Base-by-base conservation (phyloP, 37 sponge, comb jelly and placozoan species). In the Beroe ovata region DNA sequence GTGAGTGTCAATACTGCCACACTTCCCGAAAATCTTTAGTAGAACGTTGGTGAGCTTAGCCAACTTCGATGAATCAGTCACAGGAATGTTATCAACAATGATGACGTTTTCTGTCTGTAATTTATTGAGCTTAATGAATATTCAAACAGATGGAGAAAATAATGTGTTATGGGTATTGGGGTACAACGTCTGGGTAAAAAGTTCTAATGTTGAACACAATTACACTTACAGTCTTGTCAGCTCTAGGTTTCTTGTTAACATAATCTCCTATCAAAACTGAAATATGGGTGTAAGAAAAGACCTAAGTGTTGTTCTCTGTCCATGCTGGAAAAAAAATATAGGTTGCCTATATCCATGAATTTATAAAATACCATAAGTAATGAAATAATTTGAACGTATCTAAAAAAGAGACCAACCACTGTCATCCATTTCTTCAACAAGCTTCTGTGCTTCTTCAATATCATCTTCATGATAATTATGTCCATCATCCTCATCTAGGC, bases 21-120 rank as follows among this genome's bases (percentile, higher is more conserved):
- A 99, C 38, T 92, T 88, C 6, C 89, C 81, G 60, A 99, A 93
- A 0, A 99, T 95, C 59, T 93, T 95, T 63, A 88, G 90, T 33
- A 99, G 84, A 32, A 99, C 94, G 22, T 59, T 77, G 60, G 94
- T 92, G 59, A 99, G 93, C 58, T 94, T 96, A 1, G 60, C 91
- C 92, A 99, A 91, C 22, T 77, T 77, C 0, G 42, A 42, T 6
- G 54, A 42, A 40, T 77, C 84, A 4, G 54, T 77, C 4, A 77
- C 84, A 77, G 84, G 84, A 20, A 77, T 77, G 54, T 77, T 77
- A 40, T 77, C 84, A n/a, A 77, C 84, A 25, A 77, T 77, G 0
- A 77, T 25, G 14, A 77, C 84, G 28, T 77, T 77, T 41, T 77
- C 84, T 38, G 33, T 66, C 63, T 62, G 63, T 4, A 62, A 62